Conservation (phyloP, 2,888 invertebrate genomes). For the Tubulanus polymorphus region DNA sequence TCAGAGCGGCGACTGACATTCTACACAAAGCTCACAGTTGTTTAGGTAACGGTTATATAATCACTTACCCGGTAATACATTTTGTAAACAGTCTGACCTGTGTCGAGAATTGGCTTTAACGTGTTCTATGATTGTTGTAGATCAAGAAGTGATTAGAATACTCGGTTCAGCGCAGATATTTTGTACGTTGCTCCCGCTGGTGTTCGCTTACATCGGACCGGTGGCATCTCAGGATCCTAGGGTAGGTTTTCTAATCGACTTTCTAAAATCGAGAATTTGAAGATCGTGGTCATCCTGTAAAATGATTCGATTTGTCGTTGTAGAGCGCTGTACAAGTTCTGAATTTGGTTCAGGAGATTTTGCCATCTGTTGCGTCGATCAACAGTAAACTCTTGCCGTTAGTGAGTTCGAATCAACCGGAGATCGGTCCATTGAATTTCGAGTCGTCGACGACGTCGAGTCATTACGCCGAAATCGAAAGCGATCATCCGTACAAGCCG, state of each 20-base stretch:
- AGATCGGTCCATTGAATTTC: conserved; percentile 11
- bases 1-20: conserved; percentile 72
- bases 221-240: conserved; percentile 73
- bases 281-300: no score
- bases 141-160: conserved; percentile 50
- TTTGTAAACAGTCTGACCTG: no score
- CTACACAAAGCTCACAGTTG: conserved; percentile 69
- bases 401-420: conserved; percentile 44
- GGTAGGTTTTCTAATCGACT: conserved; percentile 31
- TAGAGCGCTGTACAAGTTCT: conserved; percentile 70
- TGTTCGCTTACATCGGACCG: conserved; percentile 80
- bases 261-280: no score
- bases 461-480: conserved; percentile 88
- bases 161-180: conserved; percentile 64
- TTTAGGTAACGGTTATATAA: conserved; percentile 14
- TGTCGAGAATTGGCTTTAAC: no score
- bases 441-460: conserved; percentile 67
- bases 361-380: conserved; percentile 82
- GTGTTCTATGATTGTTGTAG: conserved; percentile 21
- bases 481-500: conserved; percentile 94
- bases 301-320: conserved; percentile 2
- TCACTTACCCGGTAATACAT: no score
- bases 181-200: conserved; percentile 75
- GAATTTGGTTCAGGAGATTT: conserved; percentile 77
- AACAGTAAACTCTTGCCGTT: conserved; percentile 63